Evolutionary conservation across 2,888 invertebrate genomes (phyloP), one percentile per base, ranked within the genome.

Genomic region (Xestia ashworthii): DNA sequence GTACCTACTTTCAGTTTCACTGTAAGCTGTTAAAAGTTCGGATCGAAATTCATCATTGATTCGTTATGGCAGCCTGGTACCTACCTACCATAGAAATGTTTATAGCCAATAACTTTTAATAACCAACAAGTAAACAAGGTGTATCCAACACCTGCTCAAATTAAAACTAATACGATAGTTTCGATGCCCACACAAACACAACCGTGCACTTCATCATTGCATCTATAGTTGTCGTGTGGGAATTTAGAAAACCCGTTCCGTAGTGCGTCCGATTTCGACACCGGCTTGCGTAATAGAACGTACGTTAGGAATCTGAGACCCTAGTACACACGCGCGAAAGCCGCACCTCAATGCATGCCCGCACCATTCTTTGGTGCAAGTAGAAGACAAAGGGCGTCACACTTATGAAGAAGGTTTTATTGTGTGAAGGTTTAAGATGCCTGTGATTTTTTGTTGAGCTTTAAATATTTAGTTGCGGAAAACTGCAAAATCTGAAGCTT

Each of bases 241-340:
- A 91, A 90, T 90, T 91, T 89, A 91, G 88, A 89, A 90, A 91
- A 90, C 90, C 83, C 87, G 90, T 89, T 89, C 76, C 19, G 85
- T 71, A 82, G 80, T 89, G 87, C 86, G 88, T 87, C 82, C 73
- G 76, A 86, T 91, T 90, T 90, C 91, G 88, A 91, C 89, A 91
- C 41, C 48, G 50, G 69, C 81, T 91, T 91, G 88, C 90, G 90
- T 85, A 91, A 91, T 84, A 81, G 41, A 60, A 76, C 60, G 82
- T 82, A 78, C 80, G 87, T 78, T 78, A 74, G 78, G 82, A 73
- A 76, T 75, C 78, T 53, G 71, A 79, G 74, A 72, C 87, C 86
- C 73, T 73, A 72, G 85, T 77, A 81, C 85, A 87, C 88, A 89
- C 82, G 60, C 73, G 76, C 75, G 70, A 62, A 78, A 75, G 74